Evolutionary conservation across 2,888 invertebrate genomes (phyloP).

Genomic region (Meiosimyza platycephala): DNA sequence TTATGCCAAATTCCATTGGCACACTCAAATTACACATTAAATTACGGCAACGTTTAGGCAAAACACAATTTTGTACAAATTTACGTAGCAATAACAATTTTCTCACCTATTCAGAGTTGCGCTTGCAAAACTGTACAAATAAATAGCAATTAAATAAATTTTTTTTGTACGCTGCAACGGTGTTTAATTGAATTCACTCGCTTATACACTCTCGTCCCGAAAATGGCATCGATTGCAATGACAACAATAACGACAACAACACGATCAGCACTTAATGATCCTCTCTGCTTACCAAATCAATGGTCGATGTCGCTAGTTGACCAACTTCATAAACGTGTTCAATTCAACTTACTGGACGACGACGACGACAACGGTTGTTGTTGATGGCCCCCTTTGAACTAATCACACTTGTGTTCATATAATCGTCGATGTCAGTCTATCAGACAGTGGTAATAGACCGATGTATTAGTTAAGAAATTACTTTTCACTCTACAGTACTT

Average conservation of each 20-base stretch:
- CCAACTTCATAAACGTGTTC: conserved; percentile 35
- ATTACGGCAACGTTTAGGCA: too few species aligned
- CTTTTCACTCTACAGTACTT: too few species aligned
- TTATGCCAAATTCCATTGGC: too few species aligned
- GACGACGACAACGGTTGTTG: neutral
- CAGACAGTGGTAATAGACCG: neutral
- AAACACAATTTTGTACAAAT: conserved; percentile 4
- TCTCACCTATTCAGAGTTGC: neutral
- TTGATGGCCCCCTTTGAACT: conserved; percentile 29
- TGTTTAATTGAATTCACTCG: neutral
- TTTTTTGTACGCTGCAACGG: neutral
- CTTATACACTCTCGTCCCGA: neutral
- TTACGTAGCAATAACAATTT: conserved; percentile 23
- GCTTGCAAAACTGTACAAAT: conserved; percentile 1
- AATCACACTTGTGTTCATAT: conserved; percentile 19
- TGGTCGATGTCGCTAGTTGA: conserved; percentile 22
- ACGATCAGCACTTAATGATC: conserved; percentile 30
- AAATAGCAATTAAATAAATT: conserved; percentile 26
- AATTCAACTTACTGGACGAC: neutral
- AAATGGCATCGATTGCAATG: neutral
- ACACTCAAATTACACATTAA: too few species aligned
- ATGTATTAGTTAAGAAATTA: too few species aligned
- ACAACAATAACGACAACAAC: conserved; percentile 14
- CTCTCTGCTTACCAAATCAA: conserved; percentile 8
- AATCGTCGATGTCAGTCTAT: neutral